Conservation (phyloP, 2,888 invertebrate genomes). For the Papilio gigon region DNA sequence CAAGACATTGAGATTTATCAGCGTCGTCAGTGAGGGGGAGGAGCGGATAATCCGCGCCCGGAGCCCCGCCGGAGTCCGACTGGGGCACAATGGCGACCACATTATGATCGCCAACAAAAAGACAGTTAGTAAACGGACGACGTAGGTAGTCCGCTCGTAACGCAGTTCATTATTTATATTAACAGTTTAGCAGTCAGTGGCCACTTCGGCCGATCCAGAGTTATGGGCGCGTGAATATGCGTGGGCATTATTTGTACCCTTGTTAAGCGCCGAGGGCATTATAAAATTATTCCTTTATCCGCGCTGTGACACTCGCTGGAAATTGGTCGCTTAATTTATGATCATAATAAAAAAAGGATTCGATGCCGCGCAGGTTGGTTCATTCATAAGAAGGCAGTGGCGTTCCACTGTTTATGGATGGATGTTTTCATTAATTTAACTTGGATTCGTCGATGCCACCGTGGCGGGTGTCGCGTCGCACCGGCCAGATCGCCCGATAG, state of each 20-base stretch:
- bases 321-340: constrained; percentile 81
- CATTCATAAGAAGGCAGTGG: constrained; percentile 83
- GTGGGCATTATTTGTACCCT: constrained; percentile 82
- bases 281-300: constrained; percentile 83
- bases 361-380: constrained; percentile 77
- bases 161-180: constrained; percentile 83
- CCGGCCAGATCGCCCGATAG: constrained; percentile 62
- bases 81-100: constrained; percentile 48
- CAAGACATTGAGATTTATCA: constrained; percentile 37
- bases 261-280: constrained; percentile 82
- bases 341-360: constrained; percentile 79
- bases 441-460: constrained; percentile 70
- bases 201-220: constrained; percentile 71
- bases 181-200: constrained; percentile 82
- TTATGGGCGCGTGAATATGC: constrained; percentile 80
- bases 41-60: constrained; percentile 44
- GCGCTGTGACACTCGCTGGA: constrained; percentile 80
- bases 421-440: constrained; percentile 82
- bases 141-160: constrained; percentile 75
- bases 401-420: constrained; percentile 81
- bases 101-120: constrained; percentile 71
- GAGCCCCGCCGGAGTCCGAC: constrained; percentile 40
- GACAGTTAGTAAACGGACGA: constrained; percentile 78
- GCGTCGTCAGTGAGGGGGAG: constrained; percentile 42
- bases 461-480: constrained; percentile 69